Percentiles rank a stretch among this genome's conserved stretches.
phyloP scores from a whole-genome alignment of 2,113 vertebrate species.

The Orthochromis indermauri region DNA sequence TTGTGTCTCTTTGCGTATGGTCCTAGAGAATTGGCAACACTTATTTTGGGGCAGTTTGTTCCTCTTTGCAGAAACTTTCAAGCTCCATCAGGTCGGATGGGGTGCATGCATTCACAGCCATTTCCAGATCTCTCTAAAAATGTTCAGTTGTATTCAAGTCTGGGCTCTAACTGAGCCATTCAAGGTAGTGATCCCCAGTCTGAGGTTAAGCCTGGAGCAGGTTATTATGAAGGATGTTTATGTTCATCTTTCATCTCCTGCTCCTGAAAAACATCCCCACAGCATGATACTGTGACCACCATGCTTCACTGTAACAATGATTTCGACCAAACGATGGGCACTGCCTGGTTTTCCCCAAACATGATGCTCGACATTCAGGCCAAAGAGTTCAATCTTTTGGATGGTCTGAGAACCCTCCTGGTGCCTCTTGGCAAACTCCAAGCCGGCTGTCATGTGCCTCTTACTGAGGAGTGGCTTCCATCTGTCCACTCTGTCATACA shows the following conservation, averaged over 20 bases:
- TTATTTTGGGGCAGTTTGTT: background rate
- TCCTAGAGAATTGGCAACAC: background rate
- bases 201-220: background rate
- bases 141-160: fast-evolving
- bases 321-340: background rate
- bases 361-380: background rate
- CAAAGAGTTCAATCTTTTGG: background rate
- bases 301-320: background rate
- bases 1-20: background rate
- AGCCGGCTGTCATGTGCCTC: background rate
- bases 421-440: background rate
- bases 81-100: background rate
- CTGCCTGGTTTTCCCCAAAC: background rate
- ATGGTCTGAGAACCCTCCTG: background rate
- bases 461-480: background rate
- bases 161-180: background rate
- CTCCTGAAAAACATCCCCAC: background rate
- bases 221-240: background rate
- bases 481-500: background rate
- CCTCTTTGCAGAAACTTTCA: background rate
- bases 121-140: background rate
- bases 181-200: background rate
- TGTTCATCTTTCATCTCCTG: background rate
- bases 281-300: background rate
- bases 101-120: background rate